A percentile compares a stretch with the other conserved stretches of the same genome.
These are phyloP conservation scores for Brachionus sp. DNA, from an alignment of 1,140 invertebrate species.

Conservation along the genomic window DNA sequence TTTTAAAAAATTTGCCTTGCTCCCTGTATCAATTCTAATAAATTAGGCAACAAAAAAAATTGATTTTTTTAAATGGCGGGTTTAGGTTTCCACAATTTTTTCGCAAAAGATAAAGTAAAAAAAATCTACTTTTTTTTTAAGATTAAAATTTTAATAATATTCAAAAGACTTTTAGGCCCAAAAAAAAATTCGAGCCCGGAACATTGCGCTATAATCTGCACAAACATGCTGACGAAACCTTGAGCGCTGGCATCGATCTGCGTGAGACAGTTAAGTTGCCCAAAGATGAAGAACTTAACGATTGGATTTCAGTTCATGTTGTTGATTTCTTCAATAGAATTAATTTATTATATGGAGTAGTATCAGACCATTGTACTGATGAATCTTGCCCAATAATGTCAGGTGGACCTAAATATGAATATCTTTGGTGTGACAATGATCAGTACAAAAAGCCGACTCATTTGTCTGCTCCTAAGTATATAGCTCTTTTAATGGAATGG, in stretches of 20 bases:
- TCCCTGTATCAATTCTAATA: not conserved
- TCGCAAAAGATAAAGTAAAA: slow-evolving; percentile 45
- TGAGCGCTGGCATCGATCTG: slow-evolving; percentile 88
- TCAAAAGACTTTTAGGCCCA: slow-evolving; percentile 76
- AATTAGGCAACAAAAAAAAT: not conserved
- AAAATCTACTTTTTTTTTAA: not conserved
- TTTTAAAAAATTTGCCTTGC: not conserved
- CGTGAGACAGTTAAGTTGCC: slow-evolving; percentile 78
- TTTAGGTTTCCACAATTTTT: slow-evolving; percentile 42
- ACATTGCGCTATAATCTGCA: slow-evolving; percentile 85
- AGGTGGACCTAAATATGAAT: slow-evolving; percentile 66
- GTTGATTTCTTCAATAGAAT: slow-evolving; percentile 95
- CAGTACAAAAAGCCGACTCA: slow-evolving; percentile 81
- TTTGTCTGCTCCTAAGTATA: slow-evolving; percentile 80
- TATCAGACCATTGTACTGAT: slow-evolving; percentile 79
- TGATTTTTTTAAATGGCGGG: not conserved
- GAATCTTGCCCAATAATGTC: slow-evolving; percentile 85
- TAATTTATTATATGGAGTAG: slow-evolving; percentile 81
- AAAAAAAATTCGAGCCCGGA: slow-evolving; percentile 83
- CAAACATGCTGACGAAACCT: slow-evolving; percentile 86
- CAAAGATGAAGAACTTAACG: slow-evolving; percentile 78
- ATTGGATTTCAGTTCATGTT: slow-evolving; percentile 93
- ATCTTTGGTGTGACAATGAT: slow-evolving; percentile 76
- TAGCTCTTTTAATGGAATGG: slow-evolving; percentile 87
- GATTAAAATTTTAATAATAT: not conserved